Evolutionary conservation across 2,797 vertebrate genomes (phyloP), one percentile per base, ranked within the genome.

Genomic region (Dryobates pubescens): DNA sequence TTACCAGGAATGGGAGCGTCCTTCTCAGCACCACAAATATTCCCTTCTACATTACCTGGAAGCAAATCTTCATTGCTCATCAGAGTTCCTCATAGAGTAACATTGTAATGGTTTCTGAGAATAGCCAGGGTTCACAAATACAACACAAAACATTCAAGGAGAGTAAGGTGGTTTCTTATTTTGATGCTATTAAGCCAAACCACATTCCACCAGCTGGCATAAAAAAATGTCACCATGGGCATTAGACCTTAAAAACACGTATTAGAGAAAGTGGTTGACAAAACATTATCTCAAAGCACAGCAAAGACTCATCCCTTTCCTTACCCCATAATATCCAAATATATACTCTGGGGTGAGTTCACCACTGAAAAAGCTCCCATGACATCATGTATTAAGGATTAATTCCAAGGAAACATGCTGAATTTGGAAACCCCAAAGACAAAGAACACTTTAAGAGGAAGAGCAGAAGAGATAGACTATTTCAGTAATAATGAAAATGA

Each of bases 171-270:
- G 9, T 22, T 69, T 93, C 58, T 80, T 75, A 65, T 67, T 91
- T 82, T 75, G 73, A 78, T 59, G 78, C 59, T 82, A 82, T 73
- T 94, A 89, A 90, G 27, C 22, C 59, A 85, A 86, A 81, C 64
- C 65, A 51, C 16, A 51, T 58, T 71, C 74, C 6, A 75, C 49
- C 47, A 85, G 34, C 30, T 92, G 58, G 45, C 71, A 89, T 54
- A 2, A 34, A 34, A 91, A 89, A n/a, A 56, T 15, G 30, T 58
- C 76, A 86, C 73, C 57, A 36, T 3, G 29, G 57, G 61, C 11
- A 4, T 54, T 34, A 67, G 32, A 36, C 85, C 45, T 20, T 72
- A 61, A 54, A 89, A 83, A 10, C 26, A 45, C 29, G 59, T 54
- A 77, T 72, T 56, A 87, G 51, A 90, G 56, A 75, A 82, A 90